Percentiles rank a stretch among this genome's conserved stretches.
Evolutionary conservation across 1,140 invertebrate genomes (phyloP).

Genomic region (Bathynomus jamesi): DNA sequence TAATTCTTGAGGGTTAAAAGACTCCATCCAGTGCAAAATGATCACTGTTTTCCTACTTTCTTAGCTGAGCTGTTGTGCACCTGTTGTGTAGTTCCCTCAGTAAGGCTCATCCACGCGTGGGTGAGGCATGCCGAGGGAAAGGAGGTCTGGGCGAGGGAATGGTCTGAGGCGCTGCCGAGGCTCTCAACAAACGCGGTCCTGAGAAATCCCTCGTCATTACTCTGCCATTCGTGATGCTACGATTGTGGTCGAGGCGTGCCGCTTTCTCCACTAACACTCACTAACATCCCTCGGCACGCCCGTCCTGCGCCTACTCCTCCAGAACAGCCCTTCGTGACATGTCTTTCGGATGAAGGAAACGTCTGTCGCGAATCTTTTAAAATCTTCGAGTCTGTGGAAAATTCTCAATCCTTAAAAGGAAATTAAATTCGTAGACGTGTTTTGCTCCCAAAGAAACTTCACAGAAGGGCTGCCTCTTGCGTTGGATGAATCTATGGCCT

Average conservation of each 20-base stretch:
- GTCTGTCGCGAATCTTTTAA: too few species aligned
- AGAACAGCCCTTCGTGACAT: constrained; percentile 14
- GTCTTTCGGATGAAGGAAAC: too few species aligned
- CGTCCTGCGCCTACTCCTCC: constrained; percentile 16
- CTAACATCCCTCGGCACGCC: constrained; percentile 28
- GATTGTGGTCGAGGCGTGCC: constrained; percentile 23
- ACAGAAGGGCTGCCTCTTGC: not conserved
- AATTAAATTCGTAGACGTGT: too few species aligned
- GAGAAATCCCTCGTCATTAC: not conserved
- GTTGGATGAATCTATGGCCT: not conserved
- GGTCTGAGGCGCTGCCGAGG: constrained; percentile 4
- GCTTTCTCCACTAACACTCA: constrained; percentile 17
- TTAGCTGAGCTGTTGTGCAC: constrained; percentile 2
- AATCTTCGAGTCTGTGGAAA: too few species aligned
- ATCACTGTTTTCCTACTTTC: constrained; percentile 1
- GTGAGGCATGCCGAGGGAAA: not conserved
- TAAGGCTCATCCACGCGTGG: constrained; percentile 3
- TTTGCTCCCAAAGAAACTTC: too few species aligned
- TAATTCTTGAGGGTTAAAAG: not conserved
- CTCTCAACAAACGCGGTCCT: not conserved
- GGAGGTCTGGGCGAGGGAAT: constrained; percentile 6
- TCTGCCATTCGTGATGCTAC: constrained; percentile 34
- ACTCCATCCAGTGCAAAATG: not conserved
- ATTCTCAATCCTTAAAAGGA: too few species aligned
- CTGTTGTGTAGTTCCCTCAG: not conserved